phyloP scores from a whole-genome alignment of 2,888 invertebrate genomes.

The Conistra vaccinii region DNA sequence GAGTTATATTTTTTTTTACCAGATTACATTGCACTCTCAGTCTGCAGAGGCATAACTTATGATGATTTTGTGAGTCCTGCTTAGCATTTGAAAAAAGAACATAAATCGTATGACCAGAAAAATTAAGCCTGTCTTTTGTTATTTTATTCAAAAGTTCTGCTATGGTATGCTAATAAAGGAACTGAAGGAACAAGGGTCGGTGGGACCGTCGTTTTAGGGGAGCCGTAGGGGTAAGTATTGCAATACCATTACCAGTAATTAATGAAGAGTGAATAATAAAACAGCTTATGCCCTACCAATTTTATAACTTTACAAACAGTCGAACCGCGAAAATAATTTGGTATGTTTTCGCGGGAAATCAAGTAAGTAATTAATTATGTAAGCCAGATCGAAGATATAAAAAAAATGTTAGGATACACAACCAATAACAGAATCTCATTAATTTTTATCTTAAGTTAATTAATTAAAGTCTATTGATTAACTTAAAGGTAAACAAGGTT shows the following conservation, averaged over 20 bases:
- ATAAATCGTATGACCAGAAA: no score
- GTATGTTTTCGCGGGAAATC: conserved; percentile 5
- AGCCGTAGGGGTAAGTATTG: not conserved
- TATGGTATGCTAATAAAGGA: not conserved
- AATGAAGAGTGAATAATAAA: not conserved
- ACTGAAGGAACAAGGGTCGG: not conserved
- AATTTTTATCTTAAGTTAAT: not conserved
- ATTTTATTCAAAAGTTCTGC: not conserved
- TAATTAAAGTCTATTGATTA: not conserved
- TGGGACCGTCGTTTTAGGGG: no score
- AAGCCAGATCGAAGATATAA: not conserved
- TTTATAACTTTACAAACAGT: not conserved
- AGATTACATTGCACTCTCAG: not conserved
- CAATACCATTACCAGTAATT: not conserved
- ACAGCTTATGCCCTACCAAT: not conserved
- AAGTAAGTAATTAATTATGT: no score
- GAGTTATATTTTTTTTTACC: not conserved
- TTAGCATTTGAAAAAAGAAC: not conserved
- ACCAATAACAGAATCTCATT: not conserved
- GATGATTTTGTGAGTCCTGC: not conserved
- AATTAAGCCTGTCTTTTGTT: not conserved
- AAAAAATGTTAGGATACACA: not conserved
- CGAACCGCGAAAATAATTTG: not conserved
- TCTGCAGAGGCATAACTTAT: not conserved
- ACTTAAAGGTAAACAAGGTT: not conserved